Percentiles rank a stretch among this genome's conserved stretches.
phyloP scores from a whole-genome alignment of 2,797 vertebrate genomes.

The Helicolenus hilgendorfi region DNA sequence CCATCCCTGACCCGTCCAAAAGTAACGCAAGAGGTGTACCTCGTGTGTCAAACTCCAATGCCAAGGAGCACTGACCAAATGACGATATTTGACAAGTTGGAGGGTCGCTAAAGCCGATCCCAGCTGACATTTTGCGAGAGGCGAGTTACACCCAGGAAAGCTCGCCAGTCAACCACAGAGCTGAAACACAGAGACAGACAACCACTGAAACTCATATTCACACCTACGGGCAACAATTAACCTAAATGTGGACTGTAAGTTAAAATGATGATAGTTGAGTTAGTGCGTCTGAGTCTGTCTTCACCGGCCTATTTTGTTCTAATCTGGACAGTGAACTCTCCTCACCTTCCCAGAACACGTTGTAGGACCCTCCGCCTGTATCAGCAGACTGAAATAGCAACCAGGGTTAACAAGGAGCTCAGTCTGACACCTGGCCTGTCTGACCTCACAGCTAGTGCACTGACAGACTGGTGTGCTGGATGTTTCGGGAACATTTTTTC shows the following conservation, averaged over 20 bases:
- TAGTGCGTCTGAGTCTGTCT: not conserved
- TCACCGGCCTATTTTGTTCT: conserved; percentile 11
- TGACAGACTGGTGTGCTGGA: not conserved
- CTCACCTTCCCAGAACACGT: conserved; percentile 14
- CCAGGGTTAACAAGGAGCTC: conserved; percentile 67
- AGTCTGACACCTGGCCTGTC: conserved; percentile 61
- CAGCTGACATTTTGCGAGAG: too few relatives aligned
- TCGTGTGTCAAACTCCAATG: too few relatives aligned
- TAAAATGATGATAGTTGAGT: not conserved
- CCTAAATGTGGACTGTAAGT: not conserved
- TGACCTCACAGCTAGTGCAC: conserved; percentile 15
- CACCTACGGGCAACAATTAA: too few relatives aligned
- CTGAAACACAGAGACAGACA: too few relatives aligned
- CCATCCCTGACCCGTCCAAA: accelerated
- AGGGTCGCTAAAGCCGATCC: accelerated
- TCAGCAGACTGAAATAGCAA: conserved; percentile 86
- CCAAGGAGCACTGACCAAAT: too few relatives aligned
- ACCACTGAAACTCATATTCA: too few relatives aligned
- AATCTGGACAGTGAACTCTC: conserved; percentile 41
- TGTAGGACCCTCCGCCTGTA: conserved; percentile 50
- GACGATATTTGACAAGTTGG: accelerated
- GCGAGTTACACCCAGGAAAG: too few relatives aligned
- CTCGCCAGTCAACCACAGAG: too few relatives aligned
- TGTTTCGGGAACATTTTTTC: not conserved
- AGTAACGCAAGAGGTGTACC: too few relatives aligned